Evolutionary conservation across 2,888 invertebrate genomes (phyloP).

Genomic region (Lochmaea crataegi): DNA sequence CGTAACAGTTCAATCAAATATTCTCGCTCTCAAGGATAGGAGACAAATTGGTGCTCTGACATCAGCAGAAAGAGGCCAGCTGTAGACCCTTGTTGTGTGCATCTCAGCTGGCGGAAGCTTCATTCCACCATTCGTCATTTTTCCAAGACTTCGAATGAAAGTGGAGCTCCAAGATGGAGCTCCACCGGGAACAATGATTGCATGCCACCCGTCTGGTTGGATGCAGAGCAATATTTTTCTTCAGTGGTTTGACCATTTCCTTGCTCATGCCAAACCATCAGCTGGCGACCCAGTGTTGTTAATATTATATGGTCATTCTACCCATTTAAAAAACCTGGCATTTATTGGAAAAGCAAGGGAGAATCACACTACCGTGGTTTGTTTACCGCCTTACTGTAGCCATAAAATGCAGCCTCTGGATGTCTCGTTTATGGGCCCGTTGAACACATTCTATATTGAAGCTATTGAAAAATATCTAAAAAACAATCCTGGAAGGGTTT

Average conservation of each 20-base stretch:
- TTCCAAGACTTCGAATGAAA: constrained; percentile 9
- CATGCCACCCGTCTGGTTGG: constrained; percentile 1
- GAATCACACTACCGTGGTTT: constrained; percentile 1
- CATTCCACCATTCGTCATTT: neutral
- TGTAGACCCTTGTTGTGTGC: neutral
- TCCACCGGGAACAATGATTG: neutral
- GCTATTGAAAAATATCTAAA: constrained; percentile 13
- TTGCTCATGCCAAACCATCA: neutral
- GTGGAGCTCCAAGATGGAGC: too few relatives aligned
- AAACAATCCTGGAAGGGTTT: constrained; percentile 20
- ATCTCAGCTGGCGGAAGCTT: constrained; percentile 3
- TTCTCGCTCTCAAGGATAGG: constrained; percentile 2
- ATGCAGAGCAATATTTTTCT: constrained; percentile 1
- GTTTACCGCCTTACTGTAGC: constrained; percentile 3
- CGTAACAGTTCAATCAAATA: constrained; percentile 5
- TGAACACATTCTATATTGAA: constrained; percentile 18
- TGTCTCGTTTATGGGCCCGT: constrained; percentile 5
- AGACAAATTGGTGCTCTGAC: neutral
- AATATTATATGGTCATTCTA: too few relatives aligned
- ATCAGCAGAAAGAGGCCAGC: too few relatives aligned
- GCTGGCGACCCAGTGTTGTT: neutral
- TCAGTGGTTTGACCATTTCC: constrained; percentile 6
- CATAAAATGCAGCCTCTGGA: constrained; percentile 16
- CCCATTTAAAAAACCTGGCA: too few relatives aligned
- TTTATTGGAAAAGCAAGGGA: too few relatives aligned